phyloP scores from a whole-genome alignment of 2,797 vertebrate genomes.

The Molossus alvarezi region DNA sequence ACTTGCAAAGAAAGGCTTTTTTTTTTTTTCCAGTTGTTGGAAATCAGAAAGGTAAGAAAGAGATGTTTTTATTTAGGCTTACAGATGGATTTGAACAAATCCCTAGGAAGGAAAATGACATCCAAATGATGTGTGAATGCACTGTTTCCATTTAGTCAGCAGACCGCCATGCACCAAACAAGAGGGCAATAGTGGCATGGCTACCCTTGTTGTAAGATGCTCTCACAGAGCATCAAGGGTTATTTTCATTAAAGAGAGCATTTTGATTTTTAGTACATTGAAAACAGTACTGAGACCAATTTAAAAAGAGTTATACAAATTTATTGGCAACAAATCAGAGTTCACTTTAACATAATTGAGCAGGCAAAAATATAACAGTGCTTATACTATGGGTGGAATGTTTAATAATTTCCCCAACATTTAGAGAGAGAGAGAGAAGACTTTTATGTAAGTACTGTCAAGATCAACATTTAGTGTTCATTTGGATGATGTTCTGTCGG shows the following conservation, averaged over 20 bases:
- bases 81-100: constrained; percentile 45
- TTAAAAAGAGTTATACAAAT: constrained; percentile 20
- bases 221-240: not conserved
- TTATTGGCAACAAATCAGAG: not conserved
- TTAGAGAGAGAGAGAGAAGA: not conserved
- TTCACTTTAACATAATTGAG: constrained; percentile 34
- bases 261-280: constrained; percentile 3
- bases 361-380: constrained; percentile 44
- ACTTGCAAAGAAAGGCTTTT: constrained; percentile 26
- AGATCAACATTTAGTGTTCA: not conserved
- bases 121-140: not conserved
- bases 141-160: not conserved
- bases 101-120: not conserved
- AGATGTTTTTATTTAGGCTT: constrained; percentile 63
- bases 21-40: constrained; percentile 28
- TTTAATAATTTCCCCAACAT: constrained; percentile 22
- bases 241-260: not conserved
- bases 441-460: not conserved
- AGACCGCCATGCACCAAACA: not conserved
- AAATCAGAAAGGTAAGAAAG: constrained; percentile 55
- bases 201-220: not conserved
- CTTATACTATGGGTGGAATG: not conserved
- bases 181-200: no score
- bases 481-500: not conserved
- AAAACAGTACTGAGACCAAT: constrained; percentile 3